Conservation (phyloP, 2,797 vertebrate genomes). For the Alectoris magna region DNA sequence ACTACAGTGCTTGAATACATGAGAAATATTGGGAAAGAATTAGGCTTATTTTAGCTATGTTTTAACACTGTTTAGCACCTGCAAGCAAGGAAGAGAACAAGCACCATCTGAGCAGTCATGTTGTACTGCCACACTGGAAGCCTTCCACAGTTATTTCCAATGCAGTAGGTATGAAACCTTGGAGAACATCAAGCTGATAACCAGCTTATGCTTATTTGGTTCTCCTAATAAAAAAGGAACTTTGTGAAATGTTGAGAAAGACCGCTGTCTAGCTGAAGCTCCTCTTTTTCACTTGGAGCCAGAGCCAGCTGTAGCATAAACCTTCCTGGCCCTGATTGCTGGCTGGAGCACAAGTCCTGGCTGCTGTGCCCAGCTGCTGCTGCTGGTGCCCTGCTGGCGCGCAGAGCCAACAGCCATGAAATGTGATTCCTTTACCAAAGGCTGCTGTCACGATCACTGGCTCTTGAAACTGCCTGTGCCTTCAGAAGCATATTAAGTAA, state of each 20-base stretch:
- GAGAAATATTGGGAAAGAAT: constrained; percentile 24
- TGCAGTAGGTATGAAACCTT: background rate
- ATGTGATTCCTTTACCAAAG: constrained; percentile 53
- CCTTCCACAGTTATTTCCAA: background rate
- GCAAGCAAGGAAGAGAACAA: constrained; percentile 14
- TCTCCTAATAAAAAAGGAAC: background rate
- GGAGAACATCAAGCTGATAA: background rate
- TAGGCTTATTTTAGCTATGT: constrained; percentile 52
- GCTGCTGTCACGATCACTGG: constrained; percentile 58
- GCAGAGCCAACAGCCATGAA: constrained; percentile 37
- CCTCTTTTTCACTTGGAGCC: background rate
- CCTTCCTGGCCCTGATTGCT: background rate
- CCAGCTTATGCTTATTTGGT: background rate
- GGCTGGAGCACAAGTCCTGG: constrained; percentile 4
- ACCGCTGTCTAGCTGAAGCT: background rate
- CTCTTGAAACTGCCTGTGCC: constrained; percentile 65
- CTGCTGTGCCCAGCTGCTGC: constrained; percentile 51
- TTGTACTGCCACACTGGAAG: background rate
- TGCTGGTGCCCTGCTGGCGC: background rate
- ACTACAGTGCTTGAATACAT: background rate
- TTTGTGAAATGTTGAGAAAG: background rate
- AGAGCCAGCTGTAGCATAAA: background rate
- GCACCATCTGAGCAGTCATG: background rate
- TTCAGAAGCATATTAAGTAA: constrained; percentile 65
- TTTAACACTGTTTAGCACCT: constrained; percentile 12